Percentiles rank a stretch among this genome's conserved stretches.
Conservation (phyloP, 2,888 invertebrate genomes). For the Polydrusus tereticollis region DNA sequence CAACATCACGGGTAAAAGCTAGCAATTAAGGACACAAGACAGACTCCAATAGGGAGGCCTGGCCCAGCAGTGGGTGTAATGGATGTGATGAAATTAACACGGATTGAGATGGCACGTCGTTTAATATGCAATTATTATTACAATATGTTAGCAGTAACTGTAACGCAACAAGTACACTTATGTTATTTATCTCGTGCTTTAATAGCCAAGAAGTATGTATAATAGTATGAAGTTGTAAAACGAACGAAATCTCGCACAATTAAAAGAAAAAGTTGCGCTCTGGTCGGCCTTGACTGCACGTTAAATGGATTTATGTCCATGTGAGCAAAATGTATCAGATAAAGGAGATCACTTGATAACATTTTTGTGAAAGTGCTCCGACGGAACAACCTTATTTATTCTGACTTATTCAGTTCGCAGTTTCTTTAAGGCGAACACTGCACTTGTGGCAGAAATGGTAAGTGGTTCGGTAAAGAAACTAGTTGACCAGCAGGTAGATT, state of each 20-base stretch:
- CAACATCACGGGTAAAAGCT: no score
- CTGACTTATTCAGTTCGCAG: conserved; percentile 21
- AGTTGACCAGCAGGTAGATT: no score
- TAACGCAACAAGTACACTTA: no score
- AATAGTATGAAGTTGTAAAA: background rate
- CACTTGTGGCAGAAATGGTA: background rate
- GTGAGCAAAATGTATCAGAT: conserved; percentile 48
- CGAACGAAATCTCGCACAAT: conserved; percentile 31
- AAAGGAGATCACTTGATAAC: conserved; percentile 38
- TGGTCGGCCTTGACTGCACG: conserved; percentile 39
- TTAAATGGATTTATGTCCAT: conserved; percentile 44
- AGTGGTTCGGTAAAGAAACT: no score
- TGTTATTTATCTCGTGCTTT: background rate
- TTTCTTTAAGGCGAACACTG: conserved; percentile 26
- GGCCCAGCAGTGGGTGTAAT: no score
- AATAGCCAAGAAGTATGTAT: background rate
- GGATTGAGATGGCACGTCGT: no score
- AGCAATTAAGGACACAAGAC: no score
- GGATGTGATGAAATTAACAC: no score
- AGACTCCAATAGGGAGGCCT: no score
- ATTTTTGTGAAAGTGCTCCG: conserved; percentile 36
- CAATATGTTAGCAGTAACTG: no score
- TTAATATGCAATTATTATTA: no score
- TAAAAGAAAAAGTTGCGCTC: conserved; percentile 40
- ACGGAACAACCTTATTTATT: conserved; percentile 27